phyloP scores from a whole-genome alignment of 1,140 invertebrate species.

The Pteromalus puparum region DNA sequence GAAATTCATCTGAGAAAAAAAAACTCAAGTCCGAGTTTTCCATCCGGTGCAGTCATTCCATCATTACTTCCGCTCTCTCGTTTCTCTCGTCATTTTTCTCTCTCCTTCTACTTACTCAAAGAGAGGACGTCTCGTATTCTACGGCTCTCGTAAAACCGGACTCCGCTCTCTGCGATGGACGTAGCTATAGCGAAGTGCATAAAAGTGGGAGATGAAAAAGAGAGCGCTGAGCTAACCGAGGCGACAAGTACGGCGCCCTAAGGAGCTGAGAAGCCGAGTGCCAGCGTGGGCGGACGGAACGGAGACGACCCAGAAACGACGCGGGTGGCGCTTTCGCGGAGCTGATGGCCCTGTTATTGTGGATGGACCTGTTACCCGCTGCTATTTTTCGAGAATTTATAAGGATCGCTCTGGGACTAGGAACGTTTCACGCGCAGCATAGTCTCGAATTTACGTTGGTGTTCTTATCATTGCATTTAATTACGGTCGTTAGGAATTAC shows the following conservation, averaged over 20 bases:
- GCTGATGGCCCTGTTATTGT: background rate
- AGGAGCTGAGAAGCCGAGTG: background rate
- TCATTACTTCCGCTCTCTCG: constrained; percentile 48
- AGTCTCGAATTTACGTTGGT: no score
- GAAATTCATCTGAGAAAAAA: background rate
- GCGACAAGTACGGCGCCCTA: constrained; percentile 27
- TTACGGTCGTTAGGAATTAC: no score
- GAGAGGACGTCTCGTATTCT: constrained; percentile 24
- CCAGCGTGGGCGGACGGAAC: background rate
- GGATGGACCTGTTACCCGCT: background rate
- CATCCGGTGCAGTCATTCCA: constrained; percentile 42
- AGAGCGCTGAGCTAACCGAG: background rate
- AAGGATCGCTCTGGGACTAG: no score
- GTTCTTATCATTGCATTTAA: no score
- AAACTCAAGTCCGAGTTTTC: background rate
- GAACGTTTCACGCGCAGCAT: no score
- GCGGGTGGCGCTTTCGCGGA: background rate
- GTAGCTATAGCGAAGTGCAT: background rate
- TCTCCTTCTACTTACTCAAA: background rate
- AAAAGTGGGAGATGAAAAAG: constrained; percentile 12
- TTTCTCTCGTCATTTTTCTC: constrained; percentile 41
- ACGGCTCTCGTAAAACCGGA: constrained; percentile 33
- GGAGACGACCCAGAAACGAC: constrained; percentile 15
- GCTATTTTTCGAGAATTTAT: background rate
- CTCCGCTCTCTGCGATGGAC: background rate